Evolutionary conservation across 2,113 vertebrate species (phyloP), one percentile per base, ranked within the genome.

Genomic region (cattle (Bos taurus)): DNA sequence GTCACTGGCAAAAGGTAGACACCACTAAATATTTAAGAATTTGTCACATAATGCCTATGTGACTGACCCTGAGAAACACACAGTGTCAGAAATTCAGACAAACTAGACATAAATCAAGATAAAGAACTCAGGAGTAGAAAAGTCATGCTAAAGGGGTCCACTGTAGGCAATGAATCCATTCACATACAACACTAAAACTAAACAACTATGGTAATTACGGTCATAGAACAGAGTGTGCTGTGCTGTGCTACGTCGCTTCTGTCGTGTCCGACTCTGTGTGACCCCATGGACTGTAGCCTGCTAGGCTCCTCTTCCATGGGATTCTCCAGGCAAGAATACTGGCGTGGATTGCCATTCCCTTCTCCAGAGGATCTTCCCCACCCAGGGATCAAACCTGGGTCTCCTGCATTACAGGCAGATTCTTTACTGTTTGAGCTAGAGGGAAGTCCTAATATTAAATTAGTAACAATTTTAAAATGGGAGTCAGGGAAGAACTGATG

Each of bases 21-120:
- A 74, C 78, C 43, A 71, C 40, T 90, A 74, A 62, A 94, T 48
- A 46, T 3, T 25, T 90, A 90, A 83, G 56, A 78, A 94, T 16
- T 52, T 88, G 50, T 56, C 46, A 95, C 14, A 95, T n/a, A 87
- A 95, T 23, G 9, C 36, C 62, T 67, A 46, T 8, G 28, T 2
- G 12, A 90, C 33, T 30, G 26, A 90, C 17, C 21, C 43, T 52
- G 59, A 85, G 89, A 84, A 89, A 80, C 28, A 91, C 43, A 87
- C 36, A 21, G 40, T 78, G 50, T 92, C 13, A 74, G 77, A 94
- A 93, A 92, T 59, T 46, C 23, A 90, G 67, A 3, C 36, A 77
- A 94, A 88, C 2, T 36, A 95, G 43, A 86, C 67, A 57, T 30
- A 84, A 96, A 59, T 81, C 46, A 95, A 90, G 94, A 94, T n/a